Base-by-base conservation (phyloP, 2,113 vertebrate genomes). In the Blennius ocellaris region DNA sequence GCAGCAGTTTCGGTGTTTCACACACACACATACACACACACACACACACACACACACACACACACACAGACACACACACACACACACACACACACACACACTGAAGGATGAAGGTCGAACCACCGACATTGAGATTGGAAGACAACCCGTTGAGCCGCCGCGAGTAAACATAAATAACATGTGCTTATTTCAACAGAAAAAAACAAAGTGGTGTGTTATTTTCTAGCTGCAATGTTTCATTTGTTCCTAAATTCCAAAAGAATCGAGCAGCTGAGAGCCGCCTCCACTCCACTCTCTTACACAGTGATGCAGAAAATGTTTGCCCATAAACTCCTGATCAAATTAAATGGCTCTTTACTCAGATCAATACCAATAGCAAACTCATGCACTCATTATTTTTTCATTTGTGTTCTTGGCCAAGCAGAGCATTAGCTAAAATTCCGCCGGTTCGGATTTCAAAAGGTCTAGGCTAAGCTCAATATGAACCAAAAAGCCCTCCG, bases 401-500 rank as follows among this genome's bases (percentile, higher is more conserved):
- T 30, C 60, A 54, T 86, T 62, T 66, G 51, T 58, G 72, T 78
- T 77, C 69, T 36, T 49, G 39, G 30, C 21, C 56, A n/a, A 12
- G 52, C 45, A 36, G 50, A 37, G 57, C 57, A 17, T 57, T 40
- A 49, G 51, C 50, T 68, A 70, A 74, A 75, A 51, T 66, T 50
- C 54, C 48, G 47, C 57, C 39, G 48, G 54, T 52, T 81, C 59
- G 59, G n/a, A 69, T 83, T 84, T 70, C 16, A 76, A 69, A 76
- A 63, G 67, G 63, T 79, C 60, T 11, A 67, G 30, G 48, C 54
- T 69, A 63, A 83, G 69, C 76, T 80, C 57, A 76, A 85, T 78
- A 75, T 38, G 45, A 67, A 72, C 30, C 54, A 67, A 68, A 52
- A 77, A 56, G 4, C 60, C 57, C 39, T 54, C 43, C 37, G 58